Conservation (phyloP, 2,888 invertebrate species). For the Lysandra bellargus region DNA sequence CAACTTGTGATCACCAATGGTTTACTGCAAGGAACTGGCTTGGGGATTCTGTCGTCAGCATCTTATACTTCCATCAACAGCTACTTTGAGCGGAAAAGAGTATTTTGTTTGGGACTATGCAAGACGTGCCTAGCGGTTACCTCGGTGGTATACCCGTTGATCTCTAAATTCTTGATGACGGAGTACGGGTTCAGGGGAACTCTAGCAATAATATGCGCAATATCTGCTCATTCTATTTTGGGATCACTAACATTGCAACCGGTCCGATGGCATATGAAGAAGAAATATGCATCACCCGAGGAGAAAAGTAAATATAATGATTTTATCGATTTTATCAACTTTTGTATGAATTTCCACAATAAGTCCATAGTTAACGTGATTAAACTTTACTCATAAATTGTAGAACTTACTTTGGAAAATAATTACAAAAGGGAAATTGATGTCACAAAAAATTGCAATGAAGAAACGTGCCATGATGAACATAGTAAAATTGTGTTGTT, state of each 20-base stretch:
- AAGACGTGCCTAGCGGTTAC: conserved; percentile 82
- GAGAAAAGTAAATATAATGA: neutral
- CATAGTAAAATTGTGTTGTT: neutral
- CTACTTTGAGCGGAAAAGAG: conserved; percentile 84
- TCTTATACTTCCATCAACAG: conserved; percentile 86
- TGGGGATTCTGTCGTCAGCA: conserved; percentile 86
- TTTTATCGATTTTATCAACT: neutral
- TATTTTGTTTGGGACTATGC: conserved; percentile 84
- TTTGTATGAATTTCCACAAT: too few relatives aligned
- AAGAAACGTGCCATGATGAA: neutral
- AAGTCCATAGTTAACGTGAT: neutral
- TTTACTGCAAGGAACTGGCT: conserved; percentile 78
- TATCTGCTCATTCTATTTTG: conserved; percentile 84
- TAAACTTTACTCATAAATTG: neutral
- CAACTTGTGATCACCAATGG: conserved; percentile 25
- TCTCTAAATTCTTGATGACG: conserved; percentile 82
- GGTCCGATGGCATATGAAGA: conserved; percentile 85
- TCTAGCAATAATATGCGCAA: conserved; percentile 82
- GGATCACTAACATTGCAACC: conserved; percentile 87
- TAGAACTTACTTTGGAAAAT: neutral
- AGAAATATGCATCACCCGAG: conserved; percentile 42
- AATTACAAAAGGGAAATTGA: neutral
- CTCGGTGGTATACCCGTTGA: conserved; percentile 83
- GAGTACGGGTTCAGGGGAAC: conserved; percentile 87
- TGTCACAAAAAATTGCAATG: neutral